These are phyloP conservation scores for Chloroceryle inda DNA, from an alignment of 2,797 vertebrate species.

Conservation along the genomic window DNA sequence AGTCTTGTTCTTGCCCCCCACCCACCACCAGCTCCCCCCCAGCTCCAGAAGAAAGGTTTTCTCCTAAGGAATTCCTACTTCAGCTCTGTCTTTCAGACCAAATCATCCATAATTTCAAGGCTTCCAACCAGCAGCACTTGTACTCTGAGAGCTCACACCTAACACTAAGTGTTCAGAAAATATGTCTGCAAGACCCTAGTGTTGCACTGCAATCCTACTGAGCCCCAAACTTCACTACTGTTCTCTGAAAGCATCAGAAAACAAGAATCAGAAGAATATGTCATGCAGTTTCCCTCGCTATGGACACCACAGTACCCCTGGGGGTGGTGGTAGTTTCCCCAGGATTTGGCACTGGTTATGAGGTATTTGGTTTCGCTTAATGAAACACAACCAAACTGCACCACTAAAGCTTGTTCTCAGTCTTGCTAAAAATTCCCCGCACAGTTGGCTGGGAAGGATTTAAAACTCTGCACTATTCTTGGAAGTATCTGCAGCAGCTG, in stretches of 20 bases:
- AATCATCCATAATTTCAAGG: not conserved
- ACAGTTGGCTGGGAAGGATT: constrained; percentile 71
- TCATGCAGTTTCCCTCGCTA: not conserved
- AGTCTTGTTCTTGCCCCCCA: not conserved
- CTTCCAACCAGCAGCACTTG: not conserved
- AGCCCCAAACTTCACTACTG: not conserved
- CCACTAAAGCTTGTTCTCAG: not conserved
- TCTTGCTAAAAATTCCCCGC: constrained; percentile 70
- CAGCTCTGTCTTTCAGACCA: not conserved
- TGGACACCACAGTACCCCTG: not conserved
- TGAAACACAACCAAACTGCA: not conserved
- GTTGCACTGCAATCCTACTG: not conserved
- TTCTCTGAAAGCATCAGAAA: not conserved
- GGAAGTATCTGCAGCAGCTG: constrained; percentile 66
- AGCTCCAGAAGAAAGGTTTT: not conserved
- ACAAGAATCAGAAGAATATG: not conserved
- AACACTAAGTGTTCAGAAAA: not conserved
- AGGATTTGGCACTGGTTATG: not conserved
- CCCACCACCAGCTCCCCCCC: no score
- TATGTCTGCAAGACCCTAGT: not conserved
- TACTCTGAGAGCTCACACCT: not conserved
- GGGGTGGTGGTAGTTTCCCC: not conserved
- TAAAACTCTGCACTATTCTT: constrained; percentile 76
- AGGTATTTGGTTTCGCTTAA: not conserved
- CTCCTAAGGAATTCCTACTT: not conserved